Base-by-base conservation (phyloP, 2,113 vertebrate genomes). In the Cyprinodon tularosa region DNA sequence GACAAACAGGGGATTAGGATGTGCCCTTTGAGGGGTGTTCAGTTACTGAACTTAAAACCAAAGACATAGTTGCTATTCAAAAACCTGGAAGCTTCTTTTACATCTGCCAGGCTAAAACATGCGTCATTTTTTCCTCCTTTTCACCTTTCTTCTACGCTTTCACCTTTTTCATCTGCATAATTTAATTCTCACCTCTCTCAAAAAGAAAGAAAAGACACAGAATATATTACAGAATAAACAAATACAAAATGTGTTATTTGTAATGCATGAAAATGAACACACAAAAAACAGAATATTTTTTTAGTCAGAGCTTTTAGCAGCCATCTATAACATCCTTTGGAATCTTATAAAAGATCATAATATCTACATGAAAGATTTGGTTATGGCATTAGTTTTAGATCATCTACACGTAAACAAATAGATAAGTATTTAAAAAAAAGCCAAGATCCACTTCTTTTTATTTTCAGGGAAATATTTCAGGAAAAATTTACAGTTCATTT, bases 31-130 rank as follows among this genome's bases (percentile, higher is more conserved):
- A 81, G 2, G 1, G 68, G 86, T 81, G 62, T 89, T 15, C 14
- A 59, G 68, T 91, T 90, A 39, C 91, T 63, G 39, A 72, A 40
- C 12, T 40, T 17, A 3, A 62, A 73, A 68, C 91, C 83, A 85
- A 20, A 45, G 38, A 62, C 29, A 11, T 65, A 20, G 70, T 88
- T 74, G 61, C 59, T 85, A 88, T 89, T 78, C 44, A 62, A 62
- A 88, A 81, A 90, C 80, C 75, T 77, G 80, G 80, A 70, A 62
- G 69, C 64, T 63, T 13, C 12, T 68, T 64, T 61, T 64, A 67
- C n/a, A 1, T 47, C 45, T 47, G 62, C 76, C 68, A 74, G 10
- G 20, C 64, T 82, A 59, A 77, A 89, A 86, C 82, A 87, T 87
- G 53, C 62, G 84, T 74, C 45, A 53, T 10, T 71, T 57, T 74